These are phyloP conservation scores for Tyto alba DNA, from an alignment of 2,113 vertebrate species.

Conservation along the genomic window DNA sequence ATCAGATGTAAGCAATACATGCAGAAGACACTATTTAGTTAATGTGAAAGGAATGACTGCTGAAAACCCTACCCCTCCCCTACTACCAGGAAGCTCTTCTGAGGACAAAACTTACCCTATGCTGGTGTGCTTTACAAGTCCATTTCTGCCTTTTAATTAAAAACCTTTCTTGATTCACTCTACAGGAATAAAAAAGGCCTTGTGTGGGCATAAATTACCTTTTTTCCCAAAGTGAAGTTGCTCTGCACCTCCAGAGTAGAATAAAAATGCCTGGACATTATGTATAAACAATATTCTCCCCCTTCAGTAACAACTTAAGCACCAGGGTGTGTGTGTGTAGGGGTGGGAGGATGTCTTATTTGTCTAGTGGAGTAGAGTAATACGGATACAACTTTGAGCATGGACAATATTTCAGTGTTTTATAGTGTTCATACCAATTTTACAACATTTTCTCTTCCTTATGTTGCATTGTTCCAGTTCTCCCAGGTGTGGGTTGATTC, in stretches of 20 bases:
- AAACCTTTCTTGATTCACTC: neutral
- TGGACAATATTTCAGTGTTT: neutral
- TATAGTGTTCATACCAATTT: neutral
- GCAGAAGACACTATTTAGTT: neutral
- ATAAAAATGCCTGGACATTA: neutral
- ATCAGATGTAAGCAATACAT: neutral
- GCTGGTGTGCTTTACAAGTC: neutral
- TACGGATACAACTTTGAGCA: accelerated
- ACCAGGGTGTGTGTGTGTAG: neutral
- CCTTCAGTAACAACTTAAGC: neutral
- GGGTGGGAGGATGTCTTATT: accelerated
- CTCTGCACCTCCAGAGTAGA: neutral
- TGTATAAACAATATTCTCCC: neutral
- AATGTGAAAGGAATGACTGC: neutral
- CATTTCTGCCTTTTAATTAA: neutral
- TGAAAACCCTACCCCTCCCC: neutral
- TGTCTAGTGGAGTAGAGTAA: neutral
- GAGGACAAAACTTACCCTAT: neutral
- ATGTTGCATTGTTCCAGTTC: neutral
- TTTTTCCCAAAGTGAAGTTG: neutral
- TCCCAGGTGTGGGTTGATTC: neutral
- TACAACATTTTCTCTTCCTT: neutral
- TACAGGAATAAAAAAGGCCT: neutral
- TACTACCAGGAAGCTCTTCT: neutral
- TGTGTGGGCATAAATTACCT: neutral